Evolutionary conservation across 2,113 vertebrate genomes (phyloP).

Genomic region (Speoplatyrhinus poulsoni): DNA sequence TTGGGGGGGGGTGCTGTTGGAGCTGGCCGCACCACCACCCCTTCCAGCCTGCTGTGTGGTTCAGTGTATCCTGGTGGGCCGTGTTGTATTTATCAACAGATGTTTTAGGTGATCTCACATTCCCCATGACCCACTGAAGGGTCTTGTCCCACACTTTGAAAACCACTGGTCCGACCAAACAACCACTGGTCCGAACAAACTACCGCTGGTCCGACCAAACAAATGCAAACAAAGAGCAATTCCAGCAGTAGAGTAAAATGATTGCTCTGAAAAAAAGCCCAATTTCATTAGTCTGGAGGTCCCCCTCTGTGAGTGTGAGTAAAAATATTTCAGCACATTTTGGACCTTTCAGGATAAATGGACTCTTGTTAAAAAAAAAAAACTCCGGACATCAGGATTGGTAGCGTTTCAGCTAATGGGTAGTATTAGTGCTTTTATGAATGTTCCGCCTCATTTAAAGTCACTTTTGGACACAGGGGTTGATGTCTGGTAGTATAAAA

Average conservation of each 20-base stretch:
- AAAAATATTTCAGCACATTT: constrained; percentile 55
- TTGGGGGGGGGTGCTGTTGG: constrained; percentile 26
- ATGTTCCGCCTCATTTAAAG: constrained; percentile 63
- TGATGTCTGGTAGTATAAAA: constrained; percentile 36
- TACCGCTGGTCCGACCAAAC: no score
- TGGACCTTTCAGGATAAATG: constrained; percentile 47
- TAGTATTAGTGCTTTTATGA: constrained; percentile 45
- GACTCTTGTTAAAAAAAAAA: constrained; percentile 46
- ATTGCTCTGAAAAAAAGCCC: constrained; percentile 28
- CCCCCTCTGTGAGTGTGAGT: constrained; percentile 38
- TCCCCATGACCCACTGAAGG: no score
- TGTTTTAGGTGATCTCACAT: no score
- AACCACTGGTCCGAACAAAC: no score
- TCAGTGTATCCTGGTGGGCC: constrained; percentile 13
- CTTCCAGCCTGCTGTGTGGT: no score
- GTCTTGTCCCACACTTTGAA: no score
- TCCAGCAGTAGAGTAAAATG: constrained; percentile 26
- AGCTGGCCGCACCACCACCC: no score
- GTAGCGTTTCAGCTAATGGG: constrained; percentile 45
- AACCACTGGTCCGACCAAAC: no score
- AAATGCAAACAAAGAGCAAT: neutral
- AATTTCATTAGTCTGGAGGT: constrained; percentile 49
- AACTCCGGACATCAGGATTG: constrained; percentile 38
- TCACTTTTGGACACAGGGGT: constrained; percentile 43
- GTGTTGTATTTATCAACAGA: no score